Base-by-base conservation (phyloP, 2,888 invertebrate species). In the Nineta flava region DNA sequence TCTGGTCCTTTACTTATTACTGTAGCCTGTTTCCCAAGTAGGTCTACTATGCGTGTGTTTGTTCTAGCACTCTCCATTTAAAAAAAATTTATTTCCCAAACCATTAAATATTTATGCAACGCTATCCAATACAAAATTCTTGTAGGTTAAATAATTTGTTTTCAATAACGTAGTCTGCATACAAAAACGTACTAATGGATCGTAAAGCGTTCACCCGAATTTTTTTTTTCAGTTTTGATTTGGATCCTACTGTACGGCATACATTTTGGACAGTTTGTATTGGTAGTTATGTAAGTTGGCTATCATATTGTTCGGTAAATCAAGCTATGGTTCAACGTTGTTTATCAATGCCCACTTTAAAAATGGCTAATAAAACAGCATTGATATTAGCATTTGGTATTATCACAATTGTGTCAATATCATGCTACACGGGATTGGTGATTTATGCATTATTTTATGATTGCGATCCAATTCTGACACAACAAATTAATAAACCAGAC, bases 271-370 rank as follows among this genome's bases (percentile, higher is more conserved):
- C 81, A 1, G 79, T 83, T 1, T 73, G 78, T 0, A 69, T 83
- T 48, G 90, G 88, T 4, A 87, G 84, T 60, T 84, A 81, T 61
- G 80, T 88, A 58, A 79, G 79, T 55, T 87, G 86, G 84, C 66
- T 87, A 49, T 83, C 86, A 0, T 78, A 85, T 1, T 87, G 86
- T 61, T 83, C 85, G 1, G 83, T 86, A 12, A 88, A 88, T 64
- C 90, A 90, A 65, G 83, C 87, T 0, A 87, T 88, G 83, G 85
- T 91, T 2, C 90, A 91, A 60, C 69, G 90, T 55, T 87, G 87
- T 57, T 69, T 90, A 2, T 81, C 87, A 0, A 77, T 88, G 64
- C 81, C 86, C 0, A 76, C 83, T 10, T 65, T 86, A 32, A 73
- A 67, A 59, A 75, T 80, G 56, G 86, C 87, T 17, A 76, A 80